Evolutionary conservation across 2,113 vertebrate genomes (phyloP), one percentile per base, ranked within the genome.

Genomic region (Opisthocomus hoazin): DNA sequence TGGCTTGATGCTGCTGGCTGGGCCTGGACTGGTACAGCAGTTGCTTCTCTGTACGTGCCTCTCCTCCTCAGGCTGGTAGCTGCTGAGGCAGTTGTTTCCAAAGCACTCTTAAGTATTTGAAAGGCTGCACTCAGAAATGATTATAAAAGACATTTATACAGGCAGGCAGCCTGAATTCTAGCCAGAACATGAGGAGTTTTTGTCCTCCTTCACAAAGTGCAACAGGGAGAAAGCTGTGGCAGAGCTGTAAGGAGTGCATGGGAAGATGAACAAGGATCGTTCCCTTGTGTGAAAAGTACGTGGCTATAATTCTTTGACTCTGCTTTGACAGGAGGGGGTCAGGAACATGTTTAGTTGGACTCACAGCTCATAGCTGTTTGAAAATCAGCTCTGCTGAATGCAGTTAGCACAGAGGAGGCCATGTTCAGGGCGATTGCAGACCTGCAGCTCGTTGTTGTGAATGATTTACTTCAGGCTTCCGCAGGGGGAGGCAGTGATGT

Each of bases 371-470:
- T 83, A 57, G 53, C 87, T 81, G 94, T 51, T 96, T 89, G 94
- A 95, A 89, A 95, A 89, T 92, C 79, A 58, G 84, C 84, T 95
- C 54, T 26, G 57, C 9, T 95, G 89, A 94, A 87, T 86, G 81
- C 86, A 96, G 93, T 87, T 74, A 92, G 94, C 23, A 30, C 1
- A 56, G 90, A 81, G 91, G 82, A 95, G 65, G 73, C 70, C 4
- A 13, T 32, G 39, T 92, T 82, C 58, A 53, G 46, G 63, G 83
- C 36, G 6, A 89, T 81, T 74, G 34, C 34, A 37, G 89, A 91
- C 89, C 83, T 82, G 88, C 93, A 89, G 94, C 86, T 96, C 32
- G 22, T 74, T 46, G 56, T 74, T 78, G 69, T 13, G 45, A 58
- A 73, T 71, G 56, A 70, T 87, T 66, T 91, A 76, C 81, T 95